phyloP scores from a whole-genome alignment of 2,113 vertebrate genomes.

The Myotis lucifugus region DNA sequence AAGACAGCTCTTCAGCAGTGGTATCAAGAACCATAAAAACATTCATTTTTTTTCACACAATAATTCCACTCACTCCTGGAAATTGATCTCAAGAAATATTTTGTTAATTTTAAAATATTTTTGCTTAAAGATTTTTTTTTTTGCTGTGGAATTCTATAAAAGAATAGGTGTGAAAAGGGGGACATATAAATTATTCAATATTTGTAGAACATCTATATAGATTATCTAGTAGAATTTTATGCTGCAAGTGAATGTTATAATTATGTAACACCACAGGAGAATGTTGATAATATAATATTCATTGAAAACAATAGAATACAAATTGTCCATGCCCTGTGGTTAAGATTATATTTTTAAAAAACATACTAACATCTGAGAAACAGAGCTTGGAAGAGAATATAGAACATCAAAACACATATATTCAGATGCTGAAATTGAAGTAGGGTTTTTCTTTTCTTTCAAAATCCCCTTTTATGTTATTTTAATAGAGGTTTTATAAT shows the following conservation, averaged over 20 bases:
- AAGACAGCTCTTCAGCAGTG: not conserved
- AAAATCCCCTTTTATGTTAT: not conserved
- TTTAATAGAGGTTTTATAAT: slow-evolving; percentile 15
- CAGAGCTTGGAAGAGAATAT: not conserved
- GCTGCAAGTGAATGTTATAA: not conserved
- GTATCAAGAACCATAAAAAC: not conserved
- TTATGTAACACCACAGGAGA: not conserved
- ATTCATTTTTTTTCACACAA: not conserved
- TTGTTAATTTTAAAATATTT: not conserved
- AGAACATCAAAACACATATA: not conserved
- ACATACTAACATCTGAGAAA: not conserved
- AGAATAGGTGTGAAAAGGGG: not conserved
- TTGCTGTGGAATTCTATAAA: not conserved
- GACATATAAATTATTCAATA: not conserved
- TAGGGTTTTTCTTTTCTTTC: not conserved
- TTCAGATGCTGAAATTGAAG: not conserved
- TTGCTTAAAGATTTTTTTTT: not conserved
- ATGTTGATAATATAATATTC: not conserved
- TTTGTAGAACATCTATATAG: slow-evolving; percentile 6
- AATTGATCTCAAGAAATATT: not conserved
- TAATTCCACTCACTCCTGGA: not conserved
- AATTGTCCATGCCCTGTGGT: not conserved
- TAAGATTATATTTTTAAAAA: not conserved
- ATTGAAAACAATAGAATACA: not conserved
- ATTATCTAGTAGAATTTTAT: slow-evolving; percentile 14